Conservation (phyloP, 2,888 invertebrate species). For the Syritta pipiens region DNA sequence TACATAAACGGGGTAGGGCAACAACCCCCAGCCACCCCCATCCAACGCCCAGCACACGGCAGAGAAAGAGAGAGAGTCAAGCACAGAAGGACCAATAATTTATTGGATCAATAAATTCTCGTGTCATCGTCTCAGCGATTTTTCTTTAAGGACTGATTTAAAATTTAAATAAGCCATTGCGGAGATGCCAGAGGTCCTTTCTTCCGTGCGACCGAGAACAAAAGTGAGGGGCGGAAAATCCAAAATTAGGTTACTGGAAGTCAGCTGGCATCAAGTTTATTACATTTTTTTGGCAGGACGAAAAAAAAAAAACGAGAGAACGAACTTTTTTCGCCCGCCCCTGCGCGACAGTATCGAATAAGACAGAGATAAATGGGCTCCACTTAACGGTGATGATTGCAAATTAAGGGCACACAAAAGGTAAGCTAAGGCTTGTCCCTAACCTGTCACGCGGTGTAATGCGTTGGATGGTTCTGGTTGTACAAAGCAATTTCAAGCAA, state of each 20-base stretch:
- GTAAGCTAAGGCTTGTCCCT: too few relatives aligned
- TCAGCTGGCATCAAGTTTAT: conserved; percentile 48
- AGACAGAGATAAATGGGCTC: conserved; percentile 61
- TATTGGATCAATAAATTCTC: conserved; percentile 66
- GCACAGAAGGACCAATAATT: conserved; percentile 52
- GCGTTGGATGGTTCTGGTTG: neutral
- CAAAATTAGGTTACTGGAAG: conserved; percentile 48
- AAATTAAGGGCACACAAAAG: conserved; percentile 57
- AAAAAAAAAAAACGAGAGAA: neutral
- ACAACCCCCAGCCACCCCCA: neutral
- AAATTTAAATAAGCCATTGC: conserved; percentile 63
- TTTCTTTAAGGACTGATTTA: conserved; percentile 64
- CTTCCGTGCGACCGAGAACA: neutral
- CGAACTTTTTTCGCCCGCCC: too few relatives aligned
- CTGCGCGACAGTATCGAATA: conserved; percentile 48
- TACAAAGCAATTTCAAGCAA: too few relatives aligned
- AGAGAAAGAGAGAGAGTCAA: too few relatives aligned
- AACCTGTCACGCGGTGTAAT: too few relatives aligned
- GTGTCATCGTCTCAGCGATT: conserved; percentile 64
- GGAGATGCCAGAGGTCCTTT: conserved; percentile 4
- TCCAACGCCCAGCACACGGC: conserved; percentile 22
- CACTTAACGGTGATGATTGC: conserved; percentile 63
- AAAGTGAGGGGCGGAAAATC: conserved; percentile 14
- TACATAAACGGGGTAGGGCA: neutral
- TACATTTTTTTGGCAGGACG: neutral